Base-by-base conservation (phyloP, 2,113 vertebrate species). In the Lophius piscatorius region DNA sequence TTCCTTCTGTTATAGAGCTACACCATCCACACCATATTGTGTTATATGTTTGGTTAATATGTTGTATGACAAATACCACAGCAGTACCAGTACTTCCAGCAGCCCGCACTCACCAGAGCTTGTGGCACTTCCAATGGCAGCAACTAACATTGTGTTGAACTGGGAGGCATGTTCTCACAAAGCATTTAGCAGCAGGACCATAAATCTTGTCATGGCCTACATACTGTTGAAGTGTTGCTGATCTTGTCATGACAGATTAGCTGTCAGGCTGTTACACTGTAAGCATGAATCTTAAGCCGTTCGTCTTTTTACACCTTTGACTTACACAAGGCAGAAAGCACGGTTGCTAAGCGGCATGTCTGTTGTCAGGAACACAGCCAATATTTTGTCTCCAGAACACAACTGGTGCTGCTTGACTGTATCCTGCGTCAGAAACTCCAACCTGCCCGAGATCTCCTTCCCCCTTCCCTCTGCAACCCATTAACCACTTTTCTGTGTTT, bases 261-360 rank as follows among this genome's bases (percentile, higher is more conserved):
- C 51, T 41, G 23, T 20, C 21, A 31, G 29, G 40, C 63, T 74
- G 51, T 41, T 39, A 10, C 46, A 40, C 44, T 18, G 46, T 35
- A 38, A 65, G 82, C 78, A 82, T 82, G 83, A 66, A 46, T 46
- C 21, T 2, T 17, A 18, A 48, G 34, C 34, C 35, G 39, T 48
- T 52, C 3, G n/a, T n/a, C 7, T 22, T 22, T 18, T 17, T 18
- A 8, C 34, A 11, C 39, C 31, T 34, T 45, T 94, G 93, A 91
- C 91, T 94, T 93, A 89, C 92, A 93, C 69, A 12, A 80, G 83
- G 85, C 83, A 87, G 81, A 69, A 47, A 76, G 77, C 79, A 86
- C 85, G 87, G 89, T 69, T 67, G 63, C 67, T 67, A 34, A 55
- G 76, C 76, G 81, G 84, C 87, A 88, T 87, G 87, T 70, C 39